A percentile compares a stretch with the other conserved stretches of the same genome.
These are phyloP conservation scores for Pelobates cultripes DNA, from an alignment of 2,797 vertebrate species.

Conservation along the genomic window DNA sequence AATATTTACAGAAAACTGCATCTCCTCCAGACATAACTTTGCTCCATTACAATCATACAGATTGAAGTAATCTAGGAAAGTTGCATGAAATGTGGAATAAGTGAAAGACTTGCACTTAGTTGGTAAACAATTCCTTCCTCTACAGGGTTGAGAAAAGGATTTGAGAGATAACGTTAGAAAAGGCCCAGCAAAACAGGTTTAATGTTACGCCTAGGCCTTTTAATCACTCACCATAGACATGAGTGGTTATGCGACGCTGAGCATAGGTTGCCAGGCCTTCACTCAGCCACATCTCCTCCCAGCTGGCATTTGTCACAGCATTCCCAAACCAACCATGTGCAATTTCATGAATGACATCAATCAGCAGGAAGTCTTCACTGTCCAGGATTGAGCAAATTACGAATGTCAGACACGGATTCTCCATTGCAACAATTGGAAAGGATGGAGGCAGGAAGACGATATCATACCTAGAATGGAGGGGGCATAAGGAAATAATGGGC, in stretches of 20 bases:
- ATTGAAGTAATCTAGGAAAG: too few species aligned
- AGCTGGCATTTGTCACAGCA: slow-evolving; percentile 92
- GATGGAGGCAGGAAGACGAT: slow-evolving; percentile 95
- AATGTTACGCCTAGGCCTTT: too few species aligned
- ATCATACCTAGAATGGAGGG: slow-evolving; percentile 80
- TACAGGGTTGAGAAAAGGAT: too few species aligned
- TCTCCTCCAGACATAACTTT: too few species aligned
- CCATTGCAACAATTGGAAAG: slow-evolving; percentile 97
- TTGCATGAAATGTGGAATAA: too few species aligned
- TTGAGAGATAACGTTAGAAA: too few species aligned
- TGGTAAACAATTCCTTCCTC: too few species aligned
- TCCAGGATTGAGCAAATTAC: slow-evolving; percentile 97
- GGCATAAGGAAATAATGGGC: slow-evolving; percentile 12
- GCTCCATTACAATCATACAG: too few species aligned
- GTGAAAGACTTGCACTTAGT: too few species aligned
- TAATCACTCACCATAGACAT: slow-evolving; percentile 81
- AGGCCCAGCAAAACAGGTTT: too few species aligned
- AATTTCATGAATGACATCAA: slow-evolving; percentile 93
- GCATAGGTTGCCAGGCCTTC: slow-evolving; percentile 95
- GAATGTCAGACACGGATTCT: slow-evolving; percentile 97
- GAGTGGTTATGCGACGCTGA: slow-evolving; percentile 92
- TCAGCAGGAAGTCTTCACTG: slow-evolving; percentile 92
- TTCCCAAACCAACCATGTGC: slow-evolving; percentile 98
- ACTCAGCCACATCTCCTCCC: slow-evolving; percentile 99
- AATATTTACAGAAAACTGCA: too few species aligned